Evolutionary conservation across 1,140 invertebrate genomes (phyloP), one percentile per base, ranked within the genome.

Genomic region (Lordiphosa collinella): DNA sequence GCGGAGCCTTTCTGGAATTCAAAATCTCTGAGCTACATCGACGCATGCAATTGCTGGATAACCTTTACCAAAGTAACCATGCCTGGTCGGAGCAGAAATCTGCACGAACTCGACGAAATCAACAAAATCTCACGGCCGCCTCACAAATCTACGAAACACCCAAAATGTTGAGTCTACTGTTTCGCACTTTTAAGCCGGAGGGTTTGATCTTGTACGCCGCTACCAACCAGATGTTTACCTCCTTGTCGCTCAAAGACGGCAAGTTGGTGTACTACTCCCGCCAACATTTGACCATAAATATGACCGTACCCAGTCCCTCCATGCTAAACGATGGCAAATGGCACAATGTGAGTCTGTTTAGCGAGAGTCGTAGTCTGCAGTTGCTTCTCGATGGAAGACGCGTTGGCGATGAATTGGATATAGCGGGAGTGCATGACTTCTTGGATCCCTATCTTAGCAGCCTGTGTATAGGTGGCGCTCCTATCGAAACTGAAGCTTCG

Each of bases 141-240:
- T 48, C 86, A 25, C 63, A 88, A 70, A 48, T 73, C 73, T 25
- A 88, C 87, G 38, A 89, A 34, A 90, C 92, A 0, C 90, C 92
- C 1, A 97, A 97, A 88, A 92, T 91, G 8, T 90, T 98, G 1
- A 93, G 94, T 38, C 90, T 98, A n/a, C 91, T 93, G 59, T 97
- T 98, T 76, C 91, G 95, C 73, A 97, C 96, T 0, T 91, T 93
- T 1, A 92, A 92, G 78, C 90, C 91, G 31, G 91, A 95, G 78
- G 96, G 96, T 6, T 89, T 97, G 8, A 85, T 98, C 2, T 91
- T 98, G 50, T 95, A 95, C 79, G 92, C 94, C 0, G 95, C 94
- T 0, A 96, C 94, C 3, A 95, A 96, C 75, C 95, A 96, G 82
- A 95, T 97, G 89, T 97, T 93, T 79, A 97, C 96, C 10, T 91